Evolutionary conservation across 2,888 invertebrate species (phyloP).

Genomic region (Stratiomys singularior): DNA sequence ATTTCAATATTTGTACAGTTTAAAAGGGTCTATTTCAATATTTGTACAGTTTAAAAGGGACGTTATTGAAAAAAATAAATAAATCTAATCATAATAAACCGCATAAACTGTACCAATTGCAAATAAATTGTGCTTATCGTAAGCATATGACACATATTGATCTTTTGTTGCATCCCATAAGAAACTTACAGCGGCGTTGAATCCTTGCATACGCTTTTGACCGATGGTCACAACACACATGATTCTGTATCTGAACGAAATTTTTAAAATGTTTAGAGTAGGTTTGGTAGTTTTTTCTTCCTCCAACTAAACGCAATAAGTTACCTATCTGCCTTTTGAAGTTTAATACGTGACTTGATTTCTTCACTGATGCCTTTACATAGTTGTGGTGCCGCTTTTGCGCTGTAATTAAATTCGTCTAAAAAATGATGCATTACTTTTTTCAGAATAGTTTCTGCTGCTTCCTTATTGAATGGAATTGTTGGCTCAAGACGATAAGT

Average conservation of each 20-base stretch:
- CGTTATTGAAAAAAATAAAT: too few species aligned
- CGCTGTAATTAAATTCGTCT: slow-evolving; percentile 59
- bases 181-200: slow-evolving; percentile 60
- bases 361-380: slow-evolving; percentile 62
- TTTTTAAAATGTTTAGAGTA: too few species aligned
- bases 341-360: slow-evolving; percentile 61
- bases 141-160: slow-evolving; percentile 60
- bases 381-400: slow-evolving; percentile 59
- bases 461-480: slow-evolving; percentile 61
- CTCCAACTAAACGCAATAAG: neutral
- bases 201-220: slow-evolving; percentile 62
- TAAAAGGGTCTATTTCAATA: too few species aligned
- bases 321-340: slow-evolving; percentile 61
- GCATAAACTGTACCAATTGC: slow-evolving; percentile 62
- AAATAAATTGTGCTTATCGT: slow-evolving; percentile 61
- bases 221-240: slow-evolving; percentile 63
- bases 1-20: too few species aligned
- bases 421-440: slow-evolving; percentile 60
- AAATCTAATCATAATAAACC: slow-evolving; percentile 61
- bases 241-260: slow-evolving; percentile 61
- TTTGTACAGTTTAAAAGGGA: too few species aligned
- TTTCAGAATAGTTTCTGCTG: slow-evolving; percentile 60
- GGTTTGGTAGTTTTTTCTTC: too few species aligned
- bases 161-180: slow-evolving; percentile 63
- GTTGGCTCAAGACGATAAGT: slow-evolving; percentile 62